Evolutionary conservation across 2,797 vertebrate genomes (phyloP).

Genomic region (Etheostoma perlongum): DNA sequence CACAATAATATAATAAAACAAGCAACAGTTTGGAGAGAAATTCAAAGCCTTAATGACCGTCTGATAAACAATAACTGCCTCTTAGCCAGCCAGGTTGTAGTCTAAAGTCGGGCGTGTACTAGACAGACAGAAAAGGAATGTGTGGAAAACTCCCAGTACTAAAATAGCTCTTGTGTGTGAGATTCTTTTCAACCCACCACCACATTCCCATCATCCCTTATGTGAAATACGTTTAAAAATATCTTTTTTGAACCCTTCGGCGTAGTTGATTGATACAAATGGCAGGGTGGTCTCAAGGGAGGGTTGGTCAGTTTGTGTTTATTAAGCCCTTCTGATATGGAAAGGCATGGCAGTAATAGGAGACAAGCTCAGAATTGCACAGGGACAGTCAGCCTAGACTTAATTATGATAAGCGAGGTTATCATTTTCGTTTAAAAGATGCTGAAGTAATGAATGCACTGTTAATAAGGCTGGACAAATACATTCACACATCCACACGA

Average conservation of each 20-base stretch:
- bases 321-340: constrained; percentile 50
- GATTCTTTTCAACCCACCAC: constrained; percentile 64
- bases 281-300: constrained; percentile 33
- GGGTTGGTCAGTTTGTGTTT: constrained; percentile 31
- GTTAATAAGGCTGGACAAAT: not conserved
- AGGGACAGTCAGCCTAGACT: constrained; percentile 16
- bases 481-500: constrained; percentile 7
- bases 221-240: constrained; percentile 67
- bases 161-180: constrained; percentile 76
- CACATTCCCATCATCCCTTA: constrained; percentile 73
- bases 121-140: constrained; percentile 73
- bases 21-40: not conserved
- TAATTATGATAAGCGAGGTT: constrained; percentile 44
- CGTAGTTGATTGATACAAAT: constrained; percentile 22
- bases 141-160: constrained; percentile 81
- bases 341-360: constrained; percentile 37
- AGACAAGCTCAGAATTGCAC: constrained; percentile 21
- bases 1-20: constrained; percentile 15
- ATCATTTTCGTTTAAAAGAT: constrained; percentile 11
- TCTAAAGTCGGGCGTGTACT: constrained; percentile 46
- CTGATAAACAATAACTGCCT: constrained; percentile 40
- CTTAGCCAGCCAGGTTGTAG: constrained; percentile 37
- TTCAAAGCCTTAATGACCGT: constrained; percentile 32
- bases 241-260: constrained; percentile 60
- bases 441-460: not conserved